These are phyloP conservation scores for Labeo catla DNA, from an alignment of 2,113 vertebrate genomes.

Conservation along the genomic window DNA sequence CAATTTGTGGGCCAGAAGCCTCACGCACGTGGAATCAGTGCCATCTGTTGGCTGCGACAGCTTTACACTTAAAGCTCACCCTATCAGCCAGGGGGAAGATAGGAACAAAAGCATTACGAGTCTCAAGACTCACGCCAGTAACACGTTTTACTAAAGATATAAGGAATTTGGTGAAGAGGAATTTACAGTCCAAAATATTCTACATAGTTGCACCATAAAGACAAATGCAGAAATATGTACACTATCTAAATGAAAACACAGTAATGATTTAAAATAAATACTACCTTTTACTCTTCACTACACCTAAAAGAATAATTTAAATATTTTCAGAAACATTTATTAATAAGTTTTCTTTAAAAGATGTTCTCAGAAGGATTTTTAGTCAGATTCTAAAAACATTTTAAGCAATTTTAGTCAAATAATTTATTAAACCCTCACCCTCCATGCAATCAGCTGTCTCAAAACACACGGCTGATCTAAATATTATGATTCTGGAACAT, in stretches of 20 bases:
- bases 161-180: background rate
- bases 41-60: constrained; percentile 74
- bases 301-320: no score
- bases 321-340: background rate
- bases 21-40: constrained; percentile 62
- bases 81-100: background rate
- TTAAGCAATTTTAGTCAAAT: background rate
- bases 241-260: background rate
- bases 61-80: background rate
- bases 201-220: background rate
- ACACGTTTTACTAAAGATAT: background rate
- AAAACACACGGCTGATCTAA: constrained; percentile 25
- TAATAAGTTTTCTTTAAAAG: background rate
- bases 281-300: background rate
- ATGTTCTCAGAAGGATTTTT: background rate
- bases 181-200: background rate
- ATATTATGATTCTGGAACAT: constrained; percentile 41
- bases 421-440: background rate
- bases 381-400: background rate
- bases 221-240: background rate
- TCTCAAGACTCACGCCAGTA: background rate
- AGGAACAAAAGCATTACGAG: background rate
- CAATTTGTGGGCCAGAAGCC: constrained; percentile 34
- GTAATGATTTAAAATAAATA: background rate
- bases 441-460: background rate